Evolutionary conservation across 2,888 invertebrate species (phyloP).

Genomic region (Drosophila rubida): DNA sequence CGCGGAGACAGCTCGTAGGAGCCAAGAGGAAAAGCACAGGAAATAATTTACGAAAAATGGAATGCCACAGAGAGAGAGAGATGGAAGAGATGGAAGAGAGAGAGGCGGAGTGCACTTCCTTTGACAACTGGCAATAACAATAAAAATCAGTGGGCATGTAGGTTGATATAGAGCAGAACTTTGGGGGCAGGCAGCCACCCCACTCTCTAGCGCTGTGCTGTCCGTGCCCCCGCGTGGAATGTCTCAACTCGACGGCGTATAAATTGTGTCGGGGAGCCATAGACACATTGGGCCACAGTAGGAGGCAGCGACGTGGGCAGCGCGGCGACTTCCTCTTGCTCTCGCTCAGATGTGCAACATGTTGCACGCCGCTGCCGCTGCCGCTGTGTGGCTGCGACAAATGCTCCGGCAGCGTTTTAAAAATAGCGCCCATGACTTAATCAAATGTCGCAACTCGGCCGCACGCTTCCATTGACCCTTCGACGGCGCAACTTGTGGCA

Average conservation of each 20-base stretch:
- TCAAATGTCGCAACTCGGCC: conserved; percentile 65
- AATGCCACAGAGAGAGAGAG: neutral
- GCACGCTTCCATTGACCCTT: conserved; percentile 76
- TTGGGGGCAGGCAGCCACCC: conserved; percentile 11
- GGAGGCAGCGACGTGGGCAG: conserved; percentile 25
- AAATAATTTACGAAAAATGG: conserved; percentile 70
- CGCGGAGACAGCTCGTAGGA: neutral
- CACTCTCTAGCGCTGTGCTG: neutral
- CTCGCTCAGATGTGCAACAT: conserved; percentile 70
- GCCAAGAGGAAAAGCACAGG: conserved; percentile 44
- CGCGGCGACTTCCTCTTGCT: conserved; percentile 59
- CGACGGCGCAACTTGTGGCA: conserved; percentile 33
- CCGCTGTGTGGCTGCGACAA: conserved; percentile 52
- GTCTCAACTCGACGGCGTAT: conserved; percentile 71
- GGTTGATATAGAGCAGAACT: conserved; percentile 57
- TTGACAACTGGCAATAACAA: conserved; percentile 79
- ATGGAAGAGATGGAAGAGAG: neutral
- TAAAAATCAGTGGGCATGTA: conserved; percentile 77
- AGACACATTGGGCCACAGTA: conserved; percentile 51
- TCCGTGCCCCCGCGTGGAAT: conserved; percentile 35
- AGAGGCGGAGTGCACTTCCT: conserved; percentile 63
- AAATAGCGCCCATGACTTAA: conserved; percentile 76
- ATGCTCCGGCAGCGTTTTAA: conserved; percentile 67
- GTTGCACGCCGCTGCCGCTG: too few relatives aligned
- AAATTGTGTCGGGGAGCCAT: conserved; percentile 71